Evolutionary conservation across 1,140 invertebrate genomes (phyloP).

Genomic region (Lepeophtheirus salmonis): DNA sequence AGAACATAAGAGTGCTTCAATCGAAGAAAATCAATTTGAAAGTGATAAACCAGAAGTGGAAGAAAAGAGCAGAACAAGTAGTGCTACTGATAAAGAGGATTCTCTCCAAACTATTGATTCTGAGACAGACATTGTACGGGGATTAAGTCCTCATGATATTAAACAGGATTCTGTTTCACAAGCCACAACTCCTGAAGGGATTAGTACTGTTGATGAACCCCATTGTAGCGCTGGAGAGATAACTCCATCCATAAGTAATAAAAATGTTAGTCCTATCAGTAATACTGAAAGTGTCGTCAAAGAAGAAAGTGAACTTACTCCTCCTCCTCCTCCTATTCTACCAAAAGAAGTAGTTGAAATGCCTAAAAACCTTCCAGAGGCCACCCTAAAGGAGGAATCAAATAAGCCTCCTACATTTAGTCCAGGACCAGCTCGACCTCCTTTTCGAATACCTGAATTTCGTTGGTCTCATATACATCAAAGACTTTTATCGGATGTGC

Average conservation of each 20-base stretch:
- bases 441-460: slow-evolving; percentile 97
- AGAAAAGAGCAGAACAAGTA: background rate
- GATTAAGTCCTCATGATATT: background rate
- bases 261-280: too few relatives aligned
- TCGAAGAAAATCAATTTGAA: too few relatives aligned
- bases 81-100: slow-evolving; percentile 14
- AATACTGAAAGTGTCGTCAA: slow-evolving; percentile 18
- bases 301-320: slow-evolving; percentile 20
- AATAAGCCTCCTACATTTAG: slow-evolving; percentile 62
- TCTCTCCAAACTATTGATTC: background rate
- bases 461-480: slow-evolving; percentile 99
- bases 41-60: background rate
- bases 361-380: slow-evolving; percentile 20
- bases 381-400: too few relatives aligned
- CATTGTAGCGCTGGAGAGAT: background rate
- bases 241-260: too few relatives aligned
- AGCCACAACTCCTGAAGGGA: background rate
- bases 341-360: slow-evolving; percentile 15
- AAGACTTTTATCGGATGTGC: slow-evolving; percentile 78
- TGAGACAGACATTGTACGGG: slow-evolving; percentile 27
- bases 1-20: too few relatives aligned
- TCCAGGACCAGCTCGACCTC: slow-evolving; percentile 78
- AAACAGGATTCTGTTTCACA: background rate
- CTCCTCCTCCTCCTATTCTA: slow-evolving; percentile 20
- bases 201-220: background rate